Percentiles rank a stretch among this genome's conserved stretches.
These are phyloP conservation scores for Setophaga coronata DNA, from an alignment of 2,113 vertebrate species.

Conservation along the genomic window DNA sequence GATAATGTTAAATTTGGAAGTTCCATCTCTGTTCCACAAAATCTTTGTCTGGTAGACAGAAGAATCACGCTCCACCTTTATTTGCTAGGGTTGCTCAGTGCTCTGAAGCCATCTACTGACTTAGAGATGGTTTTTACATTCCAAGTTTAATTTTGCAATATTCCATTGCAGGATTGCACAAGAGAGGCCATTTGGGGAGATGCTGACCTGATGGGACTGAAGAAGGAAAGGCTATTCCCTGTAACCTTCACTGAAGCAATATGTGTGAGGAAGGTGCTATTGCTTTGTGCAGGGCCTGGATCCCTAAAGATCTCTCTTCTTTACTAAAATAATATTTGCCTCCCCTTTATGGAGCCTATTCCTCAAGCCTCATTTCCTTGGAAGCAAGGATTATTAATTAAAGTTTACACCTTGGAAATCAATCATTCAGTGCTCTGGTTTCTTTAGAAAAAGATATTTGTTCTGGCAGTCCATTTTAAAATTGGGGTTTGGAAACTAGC, in stretches of 20 bases:
- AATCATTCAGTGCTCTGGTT: background rate
- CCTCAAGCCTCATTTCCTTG: background rate
- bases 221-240: background rate
- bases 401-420: constrained; percentile 29
- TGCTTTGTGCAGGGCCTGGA: background rate
- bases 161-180: background rate
- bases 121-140: background rate
- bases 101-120: background rate
- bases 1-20: background rate
- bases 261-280: background rate
- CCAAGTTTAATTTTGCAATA: background rate
- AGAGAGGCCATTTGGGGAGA: background rate
- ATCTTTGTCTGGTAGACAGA: background rate
- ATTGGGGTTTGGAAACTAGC: constrained; percentile 8
- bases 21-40: background rate
- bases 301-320: background rate
- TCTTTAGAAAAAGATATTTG: constrained; percentile 11
- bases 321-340: background rate
- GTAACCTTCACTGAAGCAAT: background rate
- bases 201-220: background rate
- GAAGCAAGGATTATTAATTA: constrained; percentile 2
- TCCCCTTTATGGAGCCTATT: background rate
- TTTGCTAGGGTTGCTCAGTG: background rate
- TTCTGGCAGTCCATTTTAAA: constrained; percentile 32
- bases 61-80: background rate